A percentile compares a stretch with the other conserved stretches of the same genome.
Evolutionary conservation across 2,888 invertebrate species (phyloP).

Genomic region (Antheraea assamensis): DNA sequence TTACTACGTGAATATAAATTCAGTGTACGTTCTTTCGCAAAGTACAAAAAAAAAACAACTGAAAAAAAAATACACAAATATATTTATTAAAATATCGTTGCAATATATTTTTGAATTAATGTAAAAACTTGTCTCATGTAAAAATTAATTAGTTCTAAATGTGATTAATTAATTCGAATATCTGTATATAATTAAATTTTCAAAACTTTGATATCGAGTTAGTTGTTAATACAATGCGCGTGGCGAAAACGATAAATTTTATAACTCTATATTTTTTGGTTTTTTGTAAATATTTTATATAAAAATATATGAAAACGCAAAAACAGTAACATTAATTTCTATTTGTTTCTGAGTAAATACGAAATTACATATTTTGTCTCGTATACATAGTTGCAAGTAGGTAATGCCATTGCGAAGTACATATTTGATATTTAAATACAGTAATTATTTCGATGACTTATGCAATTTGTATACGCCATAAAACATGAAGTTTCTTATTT

Average conservation of each 20-base stretch:
- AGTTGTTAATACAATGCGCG: background rate
- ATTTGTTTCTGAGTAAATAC: background rate
- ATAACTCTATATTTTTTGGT: background rate
- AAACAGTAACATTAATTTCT: background rate
- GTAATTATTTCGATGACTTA: too few species aligned
- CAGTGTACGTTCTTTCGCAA: background rate
- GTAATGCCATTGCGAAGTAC: background rate
- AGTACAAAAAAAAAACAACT: too few species aligned
- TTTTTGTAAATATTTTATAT: slow-evolving; percentile 5
- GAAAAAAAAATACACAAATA: too few species aligned
- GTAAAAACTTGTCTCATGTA: slow-evolving; percentile 3
- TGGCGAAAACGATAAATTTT: background rate
- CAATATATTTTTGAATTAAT: background rate
- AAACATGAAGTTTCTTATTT: too few species aligned
- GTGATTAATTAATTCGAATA: background rate
- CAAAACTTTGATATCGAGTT: background rate
- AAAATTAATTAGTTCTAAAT: background rate
- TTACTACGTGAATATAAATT: background rate
- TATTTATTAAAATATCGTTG: background rate
- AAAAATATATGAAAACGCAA: background rate
- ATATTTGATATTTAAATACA: too few species aligned
- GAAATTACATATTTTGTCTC: background rate
- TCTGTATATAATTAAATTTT: background rate
- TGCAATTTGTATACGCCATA: too few species aligned
- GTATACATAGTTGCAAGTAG: background rate